These are phyloP conservation scores for Notospermus geniculatus DNA, from an alignment of 1,140 invertebrate genomes.

Conservation along the genomic window DNA sequence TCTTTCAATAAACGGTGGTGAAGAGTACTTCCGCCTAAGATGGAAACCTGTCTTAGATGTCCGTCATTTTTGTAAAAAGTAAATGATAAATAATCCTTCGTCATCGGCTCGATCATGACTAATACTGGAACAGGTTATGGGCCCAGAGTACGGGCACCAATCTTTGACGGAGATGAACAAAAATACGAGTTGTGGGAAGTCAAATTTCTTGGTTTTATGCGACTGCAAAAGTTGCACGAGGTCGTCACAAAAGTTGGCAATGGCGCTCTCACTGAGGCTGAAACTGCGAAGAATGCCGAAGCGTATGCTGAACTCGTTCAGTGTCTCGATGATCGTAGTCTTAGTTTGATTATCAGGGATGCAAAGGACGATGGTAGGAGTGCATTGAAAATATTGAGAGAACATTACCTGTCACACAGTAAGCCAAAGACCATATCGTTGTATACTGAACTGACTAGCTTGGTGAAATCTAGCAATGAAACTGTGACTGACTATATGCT, in stretches of 20 bases:
- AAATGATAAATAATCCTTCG: too few species aligned
- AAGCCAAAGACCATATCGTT: slow-evolving; percentile 23
- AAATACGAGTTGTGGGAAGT: slow-evolving; percentile 27
- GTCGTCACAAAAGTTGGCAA: too few species aligned
- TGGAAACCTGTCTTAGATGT: too few species aligned
- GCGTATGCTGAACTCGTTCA: slow-evolving; percentile 23
- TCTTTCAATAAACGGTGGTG: too few species aligned
- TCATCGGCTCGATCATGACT: too few species aligned
- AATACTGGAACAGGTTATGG: slow-evolving; percentile 24
- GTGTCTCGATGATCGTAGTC: slow-evolving; percentile 21
- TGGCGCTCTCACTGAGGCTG: too few species aligned
- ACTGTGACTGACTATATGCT: slow-evolving; percentile 25
- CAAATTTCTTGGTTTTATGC: slow-evolving; percentile 23
- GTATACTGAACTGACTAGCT: slow-evolving; percentile 23
- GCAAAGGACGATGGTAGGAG: slow-evolving; percentile 22
- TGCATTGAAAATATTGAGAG: slow-evolving; percentile 17
- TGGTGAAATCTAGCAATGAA: slow-evolving; percentile 12
- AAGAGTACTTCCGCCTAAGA: too few species aligned
- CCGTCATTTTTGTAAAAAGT: too few species aligned
- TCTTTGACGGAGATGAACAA: slow-evolving; percentile 25
- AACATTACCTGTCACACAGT: slow-evolving; percentile 19
- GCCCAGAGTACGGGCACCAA: neutral
- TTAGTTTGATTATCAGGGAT: slow-evolving; percentile 23
- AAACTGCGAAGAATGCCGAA: slow-evolving; percentile 25
- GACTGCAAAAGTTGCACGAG: slow-evolving; percentile 15